phyloP scores from a whole-genome alignment of 2,113 vertebrate species.

The Chaetorhynchus papuensis region DNA sequence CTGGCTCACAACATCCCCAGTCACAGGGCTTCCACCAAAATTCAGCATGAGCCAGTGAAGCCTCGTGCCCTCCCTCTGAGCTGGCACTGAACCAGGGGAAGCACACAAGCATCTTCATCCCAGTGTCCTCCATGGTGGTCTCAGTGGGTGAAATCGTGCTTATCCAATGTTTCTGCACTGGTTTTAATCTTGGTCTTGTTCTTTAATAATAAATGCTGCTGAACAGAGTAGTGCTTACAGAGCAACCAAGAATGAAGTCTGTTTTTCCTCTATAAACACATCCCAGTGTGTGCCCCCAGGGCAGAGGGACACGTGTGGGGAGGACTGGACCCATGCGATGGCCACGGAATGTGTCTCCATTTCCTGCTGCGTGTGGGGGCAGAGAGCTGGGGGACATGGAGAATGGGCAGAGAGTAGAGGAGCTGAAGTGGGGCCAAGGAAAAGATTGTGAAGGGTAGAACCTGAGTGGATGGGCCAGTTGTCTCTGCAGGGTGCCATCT shows the following conservation, averaged over 20 bases:
- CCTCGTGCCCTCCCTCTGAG: rapidly evolving
- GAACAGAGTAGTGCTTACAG: not conserved
- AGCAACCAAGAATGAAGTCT: not conserved
- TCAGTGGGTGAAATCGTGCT: not conserved
- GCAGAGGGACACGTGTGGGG: not conserved
- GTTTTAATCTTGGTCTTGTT: not conserved
- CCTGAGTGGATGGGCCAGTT: not conserved
- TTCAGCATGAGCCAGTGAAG: rapidly evolving
- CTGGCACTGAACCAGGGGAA: not conserved
- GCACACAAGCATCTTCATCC: not conserved
- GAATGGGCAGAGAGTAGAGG: not conserved
- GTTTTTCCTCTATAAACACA: not conserved
- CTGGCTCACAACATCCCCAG: not conserved
- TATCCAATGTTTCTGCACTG: not conserved
- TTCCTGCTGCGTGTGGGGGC: not conserved
- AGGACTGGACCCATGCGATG: rapidly evolving
- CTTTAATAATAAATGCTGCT: conserved; percentile 27
- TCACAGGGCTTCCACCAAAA: not conserved
- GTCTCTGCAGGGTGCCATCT: not conserved
- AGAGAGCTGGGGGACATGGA: not conserved
- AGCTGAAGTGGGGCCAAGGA: not conserved
- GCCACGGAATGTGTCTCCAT: rapidly evolving
- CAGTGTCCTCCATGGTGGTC: not conserved
- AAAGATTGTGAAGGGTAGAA: not conserved
- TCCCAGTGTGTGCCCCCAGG: not conserved